Evolutionary conservation across 2,888 invertebrate genomes (phyloP).

Genomic region (Cremastinae sp.): DNA sequence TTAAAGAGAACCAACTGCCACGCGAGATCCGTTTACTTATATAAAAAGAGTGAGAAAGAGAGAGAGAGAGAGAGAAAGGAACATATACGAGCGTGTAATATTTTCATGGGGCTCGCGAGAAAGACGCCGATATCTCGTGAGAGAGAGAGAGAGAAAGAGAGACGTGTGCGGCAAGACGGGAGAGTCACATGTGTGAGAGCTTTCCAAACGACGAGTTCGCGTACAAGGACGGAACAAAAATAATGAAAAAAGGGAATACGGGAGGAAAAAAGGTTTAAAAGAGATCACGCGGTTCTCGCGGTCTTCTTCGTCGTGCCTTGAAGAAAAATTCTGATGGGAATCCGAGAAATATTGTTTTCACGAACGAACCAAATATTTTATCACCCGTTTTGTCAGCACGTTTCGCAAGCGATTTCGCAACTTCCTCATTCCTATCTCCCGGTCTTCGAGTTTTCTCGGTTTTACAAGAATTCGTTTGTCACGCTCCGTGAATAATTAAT

Average conservation of each 20-base stretch:
- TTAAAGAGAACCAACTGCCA: slow-evolving; percentile 58
- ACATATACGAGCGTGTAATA: slow-evolving; percentile 22
- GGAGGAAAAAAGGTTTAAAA: neutral
- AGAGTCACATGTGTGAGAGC: slow-evolving; percentile 34
- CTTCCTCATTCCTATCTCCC: no score
- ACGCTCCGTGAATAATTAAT: no score
- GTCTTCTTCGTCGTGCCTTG: slow-evolving; percentile 23
- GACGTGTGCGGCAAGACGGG: no score
- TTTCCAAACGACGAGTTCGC: slow-evolving; percentile 44
- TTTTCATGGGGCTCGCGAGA: slow-evolving; percentile 36
- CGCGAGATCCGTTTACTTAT: slow-evolving; percentile 46
- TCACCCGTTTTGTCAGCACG: no score
- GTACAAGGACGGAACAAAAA: slow-evolving; percentile 20
- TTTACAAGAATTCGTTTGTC: no score
- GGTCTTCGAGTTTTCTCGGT: no score
- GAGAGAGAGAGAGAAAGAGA: slow-evolving; percentile 37
- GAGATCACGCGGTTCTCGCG: slow-evolving; percentile 37
- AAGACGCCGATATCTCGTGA: slow-evolving; percentile 42
- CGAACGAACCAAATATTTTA: no score
- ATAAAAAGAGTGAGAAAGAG: slow-evolving; percentile 5
- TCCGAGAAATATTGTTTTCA: no score
- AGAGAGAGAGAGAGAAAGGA: neutral
- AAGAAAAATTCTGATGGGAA: no score
- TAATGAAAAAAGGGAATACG: neutral
- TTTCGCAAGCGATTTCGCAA: no score